Percentiles rank a stretch among this genome's conserved stretches.
phyloP scores from a whole-genome alignment of 2,113 vertebrate species.

The Hemicordylus capensis region DNA sequence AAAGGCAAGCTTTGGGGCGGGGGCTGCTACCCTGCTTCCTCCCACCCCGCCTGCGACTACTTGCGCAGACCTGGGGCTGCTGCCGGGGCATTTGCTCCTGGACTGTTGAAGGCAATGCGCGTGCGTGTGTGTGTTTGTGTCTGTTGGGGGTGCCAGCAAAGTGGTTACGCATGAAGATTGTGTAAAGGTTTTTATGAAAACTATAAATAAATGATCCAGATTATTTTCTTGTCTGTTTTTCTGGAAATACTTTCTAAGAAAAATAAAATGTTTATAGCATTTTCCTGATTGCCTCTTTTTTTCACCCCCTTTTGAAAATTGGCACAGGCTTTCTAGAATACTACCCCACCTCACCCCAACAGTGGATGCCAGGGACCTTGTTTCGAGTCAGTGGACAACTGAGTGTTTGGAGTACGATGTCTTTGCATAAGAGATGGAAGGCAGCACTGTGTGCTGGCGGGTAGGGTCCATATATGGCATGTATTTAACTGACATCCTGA shows the following conservation, averaged over 20 bases:
- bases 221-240: conserved; percentile 82
- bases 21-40: conserved; percentile 2
- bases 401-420: too few species aligned
- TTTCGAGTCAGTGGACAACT: too few species aligned
- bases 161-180: conserved; percentile 73
- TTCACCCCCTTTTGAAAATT: neutral
- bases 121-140: neutral
- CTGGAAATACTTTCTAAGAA: conserved; percentile 77
- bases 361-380: too few species aligned
- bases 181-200: conserved; percentile 80
- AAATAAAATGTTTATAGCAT: conserved; percentile 80
- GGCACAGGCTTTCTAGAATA: neutral
- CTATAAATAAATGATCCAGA: conserved; percentile 79
- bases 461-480: too few species aligned
- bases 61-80: neutral
- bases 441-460: too few species aligned
- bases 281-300: conserved; percentile 23
- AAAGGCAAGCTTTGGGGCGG: neutral
- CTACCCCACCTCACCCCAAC: too few species aligned
- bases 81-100: neutral
- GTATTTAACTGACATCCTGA: too few species aligned
- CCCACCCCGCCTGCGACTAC: neutral
- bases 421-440: too few species aligned
- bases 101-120: neutral
- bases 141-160: neutral